phyloP scores from a whole-genome alignment of 37 sponge, comb jelly and placozoan species.

The Cliona cf. orientalis region DNA sequence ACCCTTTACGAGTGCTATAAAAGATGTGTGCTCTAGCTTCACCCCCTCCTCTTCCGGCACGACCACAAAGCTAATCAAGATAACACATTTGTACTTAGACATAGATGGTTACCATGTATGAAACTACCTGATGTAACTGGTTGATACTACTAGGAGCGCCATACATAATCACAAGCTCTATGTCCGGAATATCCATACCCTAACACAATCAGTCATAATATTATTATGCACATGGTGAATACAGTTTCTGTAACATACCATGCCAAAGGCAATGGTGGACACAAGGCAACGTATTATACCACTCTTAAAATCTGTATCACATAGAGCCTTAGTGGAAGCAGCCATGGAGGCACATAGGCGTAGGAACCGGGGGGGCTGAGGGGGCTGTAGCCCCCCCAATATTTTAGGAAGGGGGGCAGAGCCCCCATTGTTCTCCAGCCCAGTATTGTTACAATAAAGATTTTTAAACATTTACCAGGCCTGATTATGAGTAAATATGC shows the following conservation, averaged over 20 bases:
- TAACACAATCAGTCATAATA: background rate
- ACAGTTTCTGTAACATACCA: background rate
- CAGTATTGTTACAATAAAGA: too few relatives aligned
- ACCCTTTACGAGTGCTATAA: background rate
- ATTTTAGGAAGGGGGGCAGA: too few relatives aligned
- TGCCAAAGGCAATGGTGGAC: constrained; percentile 10
- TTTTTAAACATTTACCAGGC: too few relatives aligned
- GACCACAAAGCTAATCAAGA: constrained; percentile 11
- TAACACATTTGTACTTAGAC: background rate
- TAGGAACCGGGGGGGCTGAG: too few relatives aligned
- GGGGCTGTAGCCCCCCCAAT: too few relatives aligned
- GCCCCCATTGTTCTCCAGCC: too few relatives aligned
- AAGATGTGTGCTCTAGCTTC: background rate
- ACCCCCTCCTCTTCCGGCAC: constrained; percentile 9
- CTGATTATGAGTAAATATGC: too few relatives aligned
- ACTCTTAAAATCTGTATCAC: background rate
- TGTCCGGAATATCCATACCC: constrained; percentile 22
- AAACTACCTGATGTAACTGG: constrained; percentile 18
- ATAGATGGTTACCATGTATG: background rate
- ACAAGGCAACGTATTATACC: background rate
- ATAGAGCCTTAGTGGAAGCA: background rate
- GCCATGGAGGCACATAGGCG: too few relatives aligned
- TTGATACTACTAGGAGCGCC: background rate
- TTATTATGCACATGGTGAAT: background rate
- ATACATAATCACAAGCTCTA: constrained; percentile 20